Evolutionary conservation across 35 echinoderm and acorn worm genomes (phyloP).

Genomic region (Eucidaris tribuloides): DNA sequence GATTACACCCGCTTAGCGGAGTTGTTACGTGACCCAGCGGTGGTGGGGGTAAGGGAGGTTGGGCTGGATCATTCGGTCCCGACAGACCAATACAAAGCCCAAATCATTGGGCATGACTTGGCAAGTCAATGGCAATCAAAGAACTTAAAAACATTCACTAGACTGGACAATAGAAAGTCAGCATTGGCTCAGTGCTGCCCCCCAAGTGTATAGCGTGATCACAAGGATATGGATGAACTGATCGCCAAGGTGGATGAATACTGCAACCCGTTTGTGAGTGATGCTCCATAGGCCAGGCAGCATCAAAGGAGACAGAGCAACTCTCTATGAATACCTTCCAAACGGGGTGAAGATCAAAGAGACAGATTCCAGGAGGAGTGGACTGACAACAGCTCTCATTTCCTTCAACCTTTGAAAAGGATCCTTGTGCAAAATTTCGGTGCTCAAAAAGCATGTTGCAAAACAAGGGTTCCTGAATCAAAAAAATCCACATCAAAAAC

Average conservation of each 20-base stretch:
- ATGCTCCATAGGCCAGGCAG: conserved; percentile 43
- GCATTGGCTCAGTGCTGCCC: conserved; percentile 42
- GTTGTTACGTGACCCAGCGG: too few relatives aligned
- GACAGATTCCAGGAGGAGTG: conserved; percentile 56
- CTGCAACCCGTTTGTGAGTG: conserved; percentile 50
- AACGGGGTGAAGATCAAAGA: conserved; percentile 31
- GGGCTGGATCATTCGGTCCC: too few relatives aligned
- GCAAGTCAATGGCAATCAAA: conserved; percentile 54
- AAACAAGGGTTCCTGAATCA: conserved; percentile 12
- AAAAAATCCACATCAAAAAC: background rate
- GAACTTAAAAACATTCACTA: conserved; percentile 48
- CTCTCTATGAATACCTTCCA: conserved; percentile 24
- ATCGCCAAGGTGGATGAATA: conserved; percentile 40
- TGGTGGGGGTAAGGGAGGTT: too few relatives aligned
- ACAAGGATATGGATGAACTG: conserved; percentile 51
- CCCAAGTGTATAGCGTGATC: conserved; percentile 44
- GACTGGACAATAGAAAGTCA: conserved; percentile 48
- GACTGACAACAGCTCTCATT: conserved; percentile 19
- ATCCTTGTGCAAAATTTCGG: conserved; percentile 52
- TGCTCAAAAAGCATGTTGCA: conserved; percentile 18
- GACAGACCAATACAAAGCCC: too few relatives aligned
- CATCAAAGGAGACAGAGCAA: conserved; percentile 29
- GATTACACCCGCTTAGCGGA: too few relatives aligned
- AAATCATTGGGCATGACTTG: conserved; percentile 45
- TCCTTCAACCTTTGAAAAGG: conserved; percentile 54